A percentile compares a stretch with the other conserved stretches of the same genome.
These are phyloP conservation scores for Bolinopsis microptera DNA, from an alignment of 37 sponge, comb jelly and placozoan species.

Conservation along the genomic window DNA sequence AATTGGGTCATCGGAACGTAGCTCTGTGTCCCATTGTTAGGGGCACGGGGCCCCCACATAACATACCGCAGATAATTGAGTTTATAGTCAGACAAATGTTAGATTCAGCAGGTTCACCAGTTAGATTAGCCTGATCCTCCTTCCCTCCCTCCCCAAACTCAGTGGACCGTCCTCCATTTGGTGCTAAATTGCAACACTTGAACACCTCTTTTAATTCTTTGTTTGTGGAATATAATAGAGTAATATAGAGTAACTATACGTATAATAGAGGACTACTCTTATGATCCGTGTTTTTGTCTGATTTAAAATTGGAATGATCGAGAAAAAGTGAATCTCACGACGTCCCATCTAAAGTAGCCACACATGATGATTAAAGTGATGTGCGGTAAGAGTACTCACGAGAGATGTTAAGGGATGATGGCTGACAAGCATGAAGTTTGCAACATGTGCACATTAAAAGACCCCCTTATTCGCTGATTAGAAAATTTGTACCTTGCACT, in stretches of 20 bases:
- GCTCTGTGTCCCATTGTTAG: neutral
- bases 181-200: neutral
- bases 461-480: slow-evolving; percentile 47
- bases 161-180: neutral
- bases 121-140: neutral
- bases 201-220: neutral
- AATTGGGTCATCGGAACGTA: no score
- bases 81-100: neutral
- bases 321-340: no score
- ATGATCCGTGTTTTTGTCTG: neutral
- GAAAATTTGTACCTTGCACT: slow-evolving; percentile 51
- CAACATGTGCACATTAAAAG: slow-evolving; percentile 44
- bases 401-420: no score
- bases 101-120: neutral
- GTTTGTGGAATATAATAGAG: neutral
- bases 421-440: slow-evolving; percentile 27
- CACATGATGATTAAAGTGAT: neutral
- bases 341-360: no score
- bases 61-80: neutral
- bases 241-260: no score
- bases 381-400: neutral
- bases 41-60: neutral
- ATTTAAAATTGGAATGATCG: neutral
- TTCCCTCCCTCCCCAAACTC: neutral
- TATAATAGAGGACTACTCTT: neutral